Conservation (phyloP, 1,140 invertebrate genomes). For the Hypothenemus hampei region DNA sequence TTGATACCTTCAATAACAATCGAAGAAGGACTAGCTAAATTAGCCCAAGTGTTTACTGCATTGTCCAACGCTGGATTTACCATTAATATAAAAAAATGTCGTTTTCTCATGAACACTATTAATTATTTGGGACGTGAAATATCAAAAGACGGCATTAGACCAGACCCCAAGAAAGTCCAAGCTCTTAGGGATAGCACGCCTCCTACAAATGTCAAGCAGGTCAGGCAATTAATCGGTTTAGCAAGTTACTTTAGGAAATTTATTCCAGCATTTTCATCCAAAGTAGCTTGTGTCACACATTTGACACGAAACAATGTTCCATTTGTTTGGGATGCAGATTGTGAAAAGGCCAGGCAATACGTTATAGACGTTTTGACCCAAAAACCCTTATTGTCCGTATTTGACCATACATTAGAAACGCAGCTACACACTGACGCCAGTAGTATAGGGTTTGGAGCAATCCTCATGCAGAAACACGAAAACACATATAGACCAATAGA, state of each 20-base stretch:
- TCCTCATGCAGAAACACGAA: constrained; percentile 39
- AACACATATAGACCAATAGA: constrained; percentile 21
- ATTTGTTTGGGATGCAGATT: constrained; percentile 29
- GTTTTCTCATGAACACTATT: constrained; percentile 34
- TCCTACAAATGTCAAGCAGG: constrained; percentile 32
- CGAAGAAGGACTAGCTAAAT: no score
- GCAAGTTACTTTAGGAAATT: constrained; percentile 39
- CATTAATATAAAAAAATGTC: constrained; percentile 33
- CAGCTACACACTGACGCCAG: constrained; percentile 44
- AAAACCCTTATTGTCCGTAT: constrained; percentile 41
- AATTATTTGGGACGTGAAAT: constrained; percentile 37
- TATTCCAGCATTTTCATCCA: constrained; percentile 34
- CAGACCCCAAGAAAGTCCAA: constrained; percentile 32
- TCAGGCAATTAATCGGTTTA: constrained; percentile 37
- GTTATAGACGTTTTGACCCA: constrained; percentile 15
- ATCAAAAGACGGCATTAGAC: constrained; percentile 14
- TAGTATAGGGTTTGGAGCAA: constrained; percentile 36
- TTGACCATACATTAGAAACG: constrained; percentile 21
- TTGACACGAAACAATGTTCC: constrained; percentile 36
- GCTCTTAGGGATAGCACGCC: constrained; percentile 31
- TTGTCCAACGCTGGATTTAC: no score
- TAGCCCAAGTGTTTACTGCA: no score
- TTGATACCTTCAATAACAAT: no score
- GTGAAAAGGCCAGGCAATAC: constrained; percentile 35
- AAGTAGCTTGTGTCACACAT: constrained; percentile 36